phyloP scores from a whole-genome alignment of 1,140 invertebrate genomes.

The Saxidomus purpurata region DNA sequence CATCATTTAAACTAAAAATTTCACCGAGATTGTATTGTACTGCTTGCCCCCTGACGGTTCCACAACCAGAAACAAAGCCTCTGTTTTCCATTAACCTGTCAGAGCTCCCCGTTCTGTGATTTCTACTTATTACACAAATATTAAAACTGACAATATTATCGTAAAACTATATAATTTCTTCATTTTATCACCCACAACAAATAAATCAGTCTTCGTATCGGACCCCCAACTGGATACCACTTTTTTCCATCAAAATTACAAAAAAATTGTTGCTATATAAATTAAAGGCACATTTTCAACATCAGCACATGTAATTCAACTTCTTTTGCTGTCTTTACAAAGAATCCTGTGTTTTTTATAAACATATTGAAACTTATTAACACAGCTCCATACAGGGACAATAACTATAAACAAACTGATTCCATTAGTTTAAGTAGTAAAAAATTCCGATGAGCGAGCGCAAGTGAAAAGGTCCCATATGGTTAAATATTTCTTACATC shows the following conservation, averaged over 20 bases:
- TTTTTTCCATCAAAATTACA: constrained; percentile 19
- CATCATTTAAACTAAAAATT: constrained; percentile 1
- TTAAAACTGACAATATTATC: constrained; percentile 46
- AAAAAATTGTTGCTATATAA: constrained; percentile 2
- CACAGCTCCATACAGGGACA: too few relatives aligned
- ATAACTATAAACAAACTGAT: too few relatives aligned
- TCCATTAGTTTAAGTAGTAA: not conserved
- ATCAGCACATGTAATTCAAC: too few relatives aligned
- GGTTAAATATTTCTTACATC: not conserved
- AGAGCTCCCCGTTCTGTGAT: not conserved
- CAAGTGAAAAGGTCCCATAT: not conserved
- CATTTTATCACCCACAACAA: constrained; percentile 38
- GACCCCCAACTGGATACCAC: constrained; percentile 22
- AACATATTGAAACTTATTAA: too few relatives aligned
- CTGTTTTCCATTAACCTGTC: not conserved
- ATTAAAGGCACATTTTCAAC: constrained; percentile 6
- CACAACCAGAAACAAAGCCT: not conserved
- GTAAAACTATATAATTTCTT: constrained; percentile 49
- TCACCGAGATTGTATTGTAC: constrained; percentile 11
- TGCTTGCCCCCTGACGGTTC: not conserved
- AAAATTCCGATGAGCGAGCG: not conserved
- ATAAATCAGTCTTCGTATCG: constrained; percentile 44
- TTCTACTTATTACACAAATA: constrained; percentile 37
- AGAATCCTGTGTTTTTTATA: too few relatives aligned
- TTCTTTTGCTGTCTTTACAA: too few relatives aligned